Evolutionary conservation across 2,113 vertebrate genomes (phyloP), one percentile per base, ranked within the genome.

Genomic region (Syngnathus typhle): DNA sequence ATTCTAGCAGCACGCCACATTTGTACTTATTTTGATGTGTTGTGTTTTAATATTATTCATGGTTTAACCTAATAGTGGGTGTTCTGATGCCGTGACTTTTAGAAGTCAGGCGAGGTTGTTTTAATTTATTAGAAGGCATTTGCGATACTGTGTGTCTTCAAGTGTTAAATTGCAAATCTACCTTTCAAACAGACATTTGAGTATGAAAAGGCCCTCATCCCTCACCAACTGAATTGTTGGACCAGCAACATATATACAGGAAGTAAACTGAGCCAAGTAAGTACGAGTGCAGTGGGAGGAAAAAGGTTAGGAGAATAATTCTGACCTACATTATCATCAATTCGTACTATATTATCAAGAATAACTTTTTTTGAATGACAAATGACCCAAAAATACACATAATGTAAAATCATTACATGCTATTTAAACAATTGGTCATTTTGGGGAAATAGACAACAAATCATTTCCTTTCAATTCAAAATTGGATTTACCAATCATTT

Each of bases 381-480:
- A 27, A 27, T 27, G 2, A 27, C 27, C 27, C 27, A 27, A 27
- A 2, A 27, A 27, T 27, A 27, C 1, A 27, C 1, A 27, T 27
- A 27, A 27, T 27, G 27, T 27, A 27, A 27, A 27, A 27, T 27
- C 27, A 27, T 27, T 27, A 27, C 43, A 15, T 64, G 43, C 41
- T 74, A 37, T 6, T 63, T 47, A 46, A 63, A 37, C 11, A 46
- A 15, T 36, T n/a, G 44, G 16, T 68, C 60, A 68, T 36, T 58
- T 58, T 7, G 13, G 27, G 41, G 55, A 36, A 56, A 64, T 7
- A 54, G 67, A 47, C 1, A 55, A 1, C n/a, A 68, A 59, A 67
- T 65, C 36, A 73, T 68, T 38, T 38, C 13, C 46, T 23, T 60
- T 60, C 71, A 27, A 65, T 51, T 73, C 44, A 49, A 27, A 51